phyloP scores from a whole-genome alignment of 2,113 vertebrate species.

The Syngnathus scovelli region DNA sequence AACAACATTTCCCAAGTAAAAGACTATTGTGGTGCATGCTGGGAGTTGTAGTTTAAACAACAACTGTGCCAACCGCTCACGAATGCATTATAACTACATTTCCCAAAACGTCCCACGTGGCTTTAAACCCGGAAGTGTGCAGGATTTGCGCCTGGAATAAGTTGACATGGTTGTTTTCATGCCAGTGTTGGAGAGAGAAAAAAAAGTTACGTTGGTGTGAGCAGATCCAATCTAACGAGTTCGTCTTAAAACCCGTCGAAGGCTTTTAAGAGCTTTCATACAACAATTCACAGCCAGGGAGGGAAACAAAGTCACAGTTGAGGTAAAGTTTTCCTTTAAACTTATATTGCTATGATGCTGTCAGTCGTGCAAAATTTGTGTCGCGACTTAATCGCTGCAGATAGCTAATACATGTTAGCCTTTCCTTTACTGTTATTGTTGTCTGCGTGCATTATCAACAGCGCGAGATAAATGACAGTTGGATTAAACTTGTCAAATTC shows the following conservation, averaged over 20 bases:
- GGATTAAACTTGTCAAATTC: background rate
- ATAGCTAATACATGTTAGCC: background rate
- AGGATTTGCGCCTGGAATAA: constrained; percentile 55
- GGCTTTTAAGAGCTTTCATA: constrained; percentile 38
- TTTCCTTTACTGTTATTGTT: background rate
- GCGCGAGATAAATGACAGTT: background rate
- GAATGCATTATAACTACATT: constrained; percentile 17
- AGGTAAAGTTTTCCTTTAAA: background rate
- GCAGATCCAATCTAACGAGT: constrained; percentile 10
- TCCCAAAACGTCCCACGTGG: constrained; percentile 18
- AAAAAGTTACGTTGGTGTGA: constrained; percentile 34
- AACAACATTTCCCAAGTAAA: constrained; percentile 31
- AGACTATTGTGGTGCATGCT: rapidly evolving
- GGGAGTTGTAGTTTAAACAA: constrained; percentile 35
- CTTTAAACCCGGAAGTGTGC: constrained; percentile 36
- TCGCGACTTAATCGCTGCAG: background rate
- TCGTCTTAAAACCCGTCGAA: constrained; percentile 19
- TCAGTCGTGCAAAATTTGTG: background rate
- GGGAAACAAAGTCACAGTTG: background rate
- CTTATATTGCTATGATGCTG: background rate
- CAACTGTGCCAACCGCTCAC: rapidly evolving
- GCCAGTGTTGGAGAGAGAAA: constrained; percentile 11
- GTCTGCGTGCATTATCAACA: background rate
- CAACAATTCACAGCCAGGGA: background rate
- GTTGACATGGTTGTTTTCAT: constrained; percentile 54